Base-by-base conservation (phyloP, 2,797 vertebrate species). In the Myotis vivesi region DNA sequence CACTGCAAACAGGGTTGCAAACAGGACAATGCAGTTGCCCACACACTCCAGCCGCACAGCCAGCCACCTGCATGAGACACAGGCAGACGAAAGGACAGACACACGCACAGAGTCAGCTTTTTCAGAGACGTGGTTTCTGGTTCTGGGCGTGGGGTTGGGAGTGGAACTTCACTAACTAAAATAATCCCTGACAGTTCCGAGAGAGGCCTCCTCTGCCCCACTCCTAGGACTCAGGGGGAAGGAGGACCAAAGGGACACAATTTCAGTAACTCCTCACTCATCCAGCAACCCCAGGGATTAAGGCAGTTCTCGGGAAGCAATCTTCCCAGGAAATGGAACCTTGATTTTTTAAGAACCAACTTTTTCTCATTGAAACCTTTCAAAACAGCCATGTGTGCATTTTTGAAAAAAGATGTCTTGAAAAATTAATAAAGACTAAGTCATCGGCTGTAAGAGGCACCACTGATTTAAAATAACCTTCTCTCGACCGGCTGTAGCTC, bases 31-130 rank as follows among this genome's bases (percentile, higher is more conserved):
- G 91, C 99, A 99, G 98, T 99, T 99, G 82, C 99, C 99, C 16
- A 99, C 99, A 0, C 97, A 99, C 98, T 99, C 99, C 96, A 99
- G 98, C 23, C 99, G 98, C 59, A 99, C 96, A 0, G 99, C 99
- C 89, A 99, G 97, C 99, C 99, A 99, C 98, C 99, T 99, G 93
- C 13, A 12, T 23, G 22, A 76, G 57, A 92, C 4, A 71, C 85
- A 19, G 30, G 10, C 13, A 25, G 55, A 9, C 17, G 12, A 44
- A 19, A 0, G 1, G 36, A 23, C 3, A 2, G 6, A 30, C 6
- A 16, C 17, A 41, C 1, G 11, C 4, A 0, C 9, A 0, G 15
- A 25, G 59, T 55, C 30, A 88, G 87, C 44, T 38, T n/a, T 11
- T 19, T n/a, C 53, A 51, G 62, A 44, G 46, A 2, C n/a, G 1